Base-by-base conservation (phyloP, 1,140 invertebrate genomes). In the Trypoxylus dichotomus region DNA sequence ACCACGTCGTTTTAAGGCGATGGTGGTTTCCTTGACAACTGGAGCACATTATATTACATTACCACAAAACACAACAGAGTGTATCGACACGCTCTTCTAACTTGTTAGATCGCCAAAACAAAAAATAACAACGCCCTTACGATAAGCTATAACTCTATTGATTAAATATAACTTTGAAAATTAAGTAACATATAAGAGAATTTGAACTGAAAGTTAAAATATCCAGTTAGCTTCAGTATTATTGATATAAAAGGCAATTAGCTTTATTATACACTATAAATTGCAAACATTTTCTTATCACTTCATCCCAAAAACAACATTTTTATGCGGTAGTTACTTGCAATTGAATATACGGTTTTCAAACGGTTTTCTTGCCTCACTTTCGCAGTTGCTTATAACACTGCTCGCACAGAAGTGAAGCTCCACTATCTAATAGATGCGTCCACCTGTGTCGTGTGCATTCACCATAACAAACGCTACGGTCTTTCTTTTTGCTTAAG, bases 381-480 rank as follows among this genome's bases (percentile, higher is more conserved):
- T 1, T 68, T 68, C 60, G 60, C 24, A 68, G 60, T 68, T 68
- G 60, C 60, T 68, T 27, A 68, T 13, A 27, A 24, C 60, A 24
- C 60, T 29, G 60, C 60, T 68, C 60, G 27, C 13, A 68, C 21
- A 43, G 41, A 74, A 43, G 32, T 74, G 63, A 71, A 58, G 29
- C 63, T 37, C 27, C 60, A 43, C 21, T 71, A 78, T 47, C 54
- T 71, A 76, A 32, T 81, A 77, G 75, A 77, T 80, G 77, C 80
- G 75, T 80, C 75, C 81, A 82, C 80, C 81, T 81, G 80, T 82
- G 77, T 77, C 77, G 79, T 82, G 81, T 80, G 74, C 81, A 82
- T 37, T 79, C 77, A 79, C 78, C 81, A 79, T 82, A 68, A 8
- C 60, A 68, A 68, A 68, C 60, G 24, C 60, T 27, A 19, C 21